Conservation (phyloP, 2,113 vertebrate genomes). For the Murina feae region DNA sequence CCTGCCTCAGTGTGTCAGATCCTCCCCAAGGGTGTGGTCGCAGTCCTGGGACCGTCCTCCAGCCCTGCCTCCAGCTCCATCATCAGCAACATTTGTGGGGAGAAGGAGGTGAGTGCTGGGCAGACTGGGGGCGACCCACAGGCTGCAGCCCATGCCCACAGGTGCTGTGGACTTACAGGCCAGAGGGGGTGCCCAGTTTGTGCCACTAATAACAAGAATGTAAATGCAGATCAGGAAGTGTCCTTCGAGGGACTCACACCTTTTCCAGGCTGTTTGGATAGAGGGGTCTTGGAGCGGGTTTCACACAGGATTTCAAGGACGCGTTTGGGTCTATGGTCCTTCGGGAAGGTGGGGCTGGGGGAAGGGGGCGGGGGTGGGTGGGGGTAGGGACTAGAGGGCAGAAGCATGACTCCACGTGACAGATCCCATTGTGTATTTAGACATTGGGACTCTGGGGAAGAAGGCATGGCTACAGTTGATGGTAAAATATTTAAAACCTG, state of each 20-base stretch:
- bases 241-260: neutral
- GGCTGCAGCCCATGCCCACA: neutral
- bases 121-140: rapidly evolving
- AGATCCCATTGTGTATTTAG: neutral
- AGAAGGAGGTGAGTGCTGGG: constrained; percentile 93
- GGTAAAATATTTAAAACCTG: neutral
- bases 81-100: constrained; percentile 99
- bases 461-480: neutral
- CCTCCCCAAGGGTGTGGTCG: constrained; percentile 96
- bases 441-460: neutral
- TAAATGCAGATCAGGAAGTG: too few relatives aligned
- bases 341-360: neutral
- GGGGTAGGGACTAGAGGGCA: neutral
- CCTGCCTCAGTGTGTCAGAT: constrained; percentile 95
- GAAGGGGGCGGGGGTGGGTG: neutral
- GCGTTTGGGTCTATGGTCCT: neutral
- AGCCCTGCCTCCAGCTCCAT: constrained; percentile 98
- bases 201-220: too few relatives aligned
- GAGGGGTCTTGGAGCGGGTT: neutral
- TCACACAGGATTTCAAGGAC: neutral
- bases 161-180: too few relatives aligned
- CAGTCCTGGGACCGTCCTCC: constrained; percentile 95
- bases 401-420: neutral
- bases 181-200: neutral
- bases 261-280: neutral